Conservation (phyloP, 2,113 vertebrate genomes). For the Bos javanicus region DNA sequence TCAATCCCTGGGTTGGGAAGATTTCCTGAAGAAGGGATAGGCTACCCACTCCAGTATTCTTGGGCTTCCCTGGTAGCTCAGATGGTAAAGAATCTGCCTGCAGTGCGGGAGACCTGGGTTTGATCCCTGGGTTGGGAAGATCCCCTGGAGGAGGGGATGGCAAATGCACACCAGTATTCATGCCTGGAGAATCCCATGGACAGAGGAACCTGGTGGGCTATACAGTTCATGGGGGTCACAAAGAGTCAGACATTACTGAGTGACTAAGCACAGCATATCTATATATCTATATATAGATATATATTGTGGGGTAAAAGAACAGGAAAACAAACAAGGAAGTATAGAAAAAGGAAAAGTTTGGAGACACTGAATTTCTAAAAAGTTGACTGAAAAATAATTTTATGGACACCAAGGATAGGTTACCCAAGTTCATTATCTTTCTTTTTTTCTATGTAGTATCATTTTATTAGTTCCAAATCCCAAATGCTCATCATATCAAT, state of each 20-base stretch:
- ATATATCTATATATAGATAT: not conserved
- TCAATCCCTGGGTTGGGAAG: not conserved
- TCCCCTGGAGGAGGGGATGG: not conserved
- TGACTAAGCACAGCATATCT: not conserved
- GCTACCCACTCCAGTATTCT: not conserved
- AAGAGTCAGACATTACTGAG: not conserved
- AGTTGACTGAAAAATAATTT: not conserved
- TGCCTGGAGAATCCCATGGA: not conserved
- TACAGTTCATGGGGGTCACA: not conserved
- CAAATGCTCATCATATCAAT: not conserved
- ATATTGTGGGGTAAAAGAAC: not conserved
- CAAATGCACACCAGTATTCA: not conserved
- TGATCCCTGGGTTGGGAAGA: not conserved
- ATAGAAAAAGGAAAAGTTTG: not conserved
- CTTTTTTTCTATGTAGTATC: not conserved
- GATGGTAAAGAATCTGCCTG: not conserved
- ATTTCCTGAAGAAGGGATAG: not conserved
- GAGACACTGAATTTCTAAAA: conserved; percentile 7
- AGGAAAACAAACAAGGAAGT: not conserved
- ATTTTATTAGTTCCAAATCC: not conserved
- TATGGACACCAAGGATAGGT: not conserved
- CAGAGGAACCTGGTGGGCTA: not conserved
- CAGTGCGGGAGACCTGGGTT: not conserved
- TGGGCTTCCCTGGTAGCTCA: not conserved
- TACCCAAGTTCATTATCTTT: not conserved